phyloP scores from a whole-genome alignment of 2,888 invertebrate species.

The Petrolisthes cinctipes region DNA sequence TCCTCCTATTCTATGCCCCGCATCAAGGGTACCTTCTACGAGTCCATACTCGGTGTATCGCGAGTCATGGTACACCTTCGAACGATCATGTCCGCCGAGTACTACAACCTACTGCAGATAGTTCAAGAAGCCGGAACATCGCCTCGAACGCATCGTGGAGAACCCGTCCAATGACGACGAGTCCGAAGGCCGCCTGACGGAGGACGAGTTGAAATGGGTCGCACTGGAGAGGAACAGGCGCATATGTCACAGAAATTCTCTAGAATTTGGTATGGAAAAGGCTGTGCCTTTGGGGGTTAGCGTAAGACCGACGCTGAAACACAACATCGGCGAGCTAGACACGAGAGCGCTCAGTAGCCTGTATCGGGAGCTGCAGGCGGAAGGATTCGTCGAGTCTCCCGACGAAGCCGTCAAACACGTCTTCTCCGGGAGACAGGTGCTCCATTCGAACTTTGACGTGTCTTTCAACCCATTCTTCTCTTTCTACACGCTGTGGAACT shows the following conservation, averaged over 20 bases:
- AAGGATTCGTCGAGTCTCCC: background rate
- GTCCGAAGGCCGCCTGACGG: background rate
- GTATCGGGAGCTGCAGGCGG: background rate
- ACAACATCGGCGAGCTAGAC: background rate
- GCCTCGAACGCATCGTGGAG: background rate
- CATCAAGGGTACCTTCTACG: background rate
- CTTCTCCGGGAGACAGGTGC: background rate
- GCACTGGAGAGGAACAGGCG: background rate
- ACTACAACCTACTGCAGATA: background rate
- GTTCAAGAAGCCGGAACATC: background rate
- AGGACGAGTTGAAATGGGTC: background rate
- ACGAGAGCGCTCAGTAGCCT: background rate
- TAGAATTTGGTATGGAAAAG: background rate
- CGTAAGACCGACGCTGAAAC: background rate
- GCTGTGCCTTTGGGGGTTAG: background rate
- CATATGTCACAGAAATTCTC: background rate
- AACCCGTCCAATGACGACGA: background rate
- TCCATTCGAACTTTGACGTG: background rate
- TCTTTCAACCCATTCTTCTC: background rate
- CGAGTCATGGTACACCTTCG: background rate
- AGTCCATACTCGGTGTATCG: background rate
- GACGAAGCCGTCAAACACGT: background rate
- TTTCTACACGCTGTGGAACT: background rate
- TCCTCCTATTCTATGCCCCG: background rate
- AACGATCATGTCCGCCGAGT: background rate